Evolutionary conservation across 2,888 invertebrate genomes (phyloP), one percentile per base, ranked within the genome.

Genomic region (Dryobota labecula): DNA sequence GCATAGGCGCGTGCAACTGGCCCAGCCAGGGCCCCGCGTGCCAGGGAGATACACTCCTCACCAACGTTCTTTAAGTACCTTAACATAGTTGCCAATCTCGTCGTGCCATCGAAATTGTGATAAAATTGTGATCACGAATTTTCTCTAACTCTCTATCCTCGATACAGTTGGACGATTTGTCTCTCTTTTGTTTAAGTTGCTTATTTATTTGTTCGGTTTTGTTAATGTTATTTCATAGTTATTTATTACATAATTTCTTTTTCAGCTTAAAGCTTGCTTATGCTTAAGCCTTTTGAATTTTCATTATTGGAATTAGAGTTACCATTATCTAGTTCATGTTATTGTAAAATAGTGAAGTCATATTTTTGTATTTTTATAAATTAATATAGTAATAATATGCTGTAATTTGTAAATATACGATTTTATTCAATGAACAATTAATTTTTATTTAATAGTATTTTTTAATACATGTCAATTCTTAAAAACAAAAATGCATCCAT

Each of bases 11-110:
- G 61, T 98, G 98, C 87, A 98, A 98, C 91, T 98, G 98, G 97
- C 98, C 98, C 2, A 98, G 97, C 87, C 97, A 97, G 88, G 98
- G 98, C 41, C 98, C 98, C 0, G 97, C 97, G 64, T 98, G 98
- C 90, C 97, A 97, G 82, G 97, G 97, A 66, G 97, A 97, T 87
- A 98, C 97, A 78, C 96, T 97, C 65, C 95, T 97, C 61, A 96
- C 97, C 76, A 96, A 97, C 90, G 91, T 92, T 84, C 90, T 95
- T 78, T 96, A 92, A 94, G 86, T 76, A 79, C 68, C 65, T 83
- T 80, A 82, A 74, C 63, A 84, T 80, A 82, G 78, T 87, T 87
- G 86, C 83, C 83, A 89, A 90, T 90, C 89, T 92, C 89, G 89
- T 92, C 86, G 95, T 95, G 95, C 95, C 95, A 96, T 95, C 93